phyloP scores from a whole-genome alignment of 2,797 vertebrate genomes.

The Geotrypetes seraphini region DNA sequence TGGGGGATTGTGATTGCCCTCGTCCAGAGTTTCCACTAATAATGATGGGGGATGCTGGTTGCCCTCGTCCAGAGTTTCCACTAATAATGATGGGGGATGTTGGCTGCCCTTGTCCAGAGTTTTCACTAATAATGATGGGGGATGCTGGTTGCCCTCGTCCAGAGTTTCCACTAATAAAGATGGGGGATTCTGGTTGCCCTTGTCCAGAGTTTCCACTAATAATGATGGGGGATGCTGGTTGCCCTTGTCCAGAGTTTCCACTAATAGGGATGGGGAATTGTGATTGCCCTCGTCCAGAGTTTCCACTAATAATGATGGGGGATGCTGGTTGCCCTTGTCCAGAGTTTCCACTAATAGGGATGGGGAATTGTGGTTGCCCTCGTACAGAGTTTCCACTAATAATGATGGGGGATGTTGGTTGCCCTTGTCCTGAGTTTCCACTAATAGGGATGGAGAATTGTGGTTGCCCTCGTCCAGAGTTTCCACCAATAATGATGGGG shows the following conservation, averaged over 20 bases:
- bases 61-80: not conserved
- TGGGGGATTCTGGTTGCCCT: not conserved
- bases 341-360: too few relatives aligned
- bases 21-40: conserved; percentile 7
- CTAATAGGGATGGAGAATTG: too few relatives aligned
- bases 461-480: too few relatives aligned
- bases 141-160: not conserved
- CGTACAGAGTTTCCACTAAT: not conserved
- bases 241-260: too few relatives aligned
- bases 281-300: not conserved
- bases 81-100: not conserved
- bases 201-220: not conserved
- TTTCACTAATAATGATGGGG: conserved; percentile 2
- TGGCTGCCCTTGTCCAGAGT: not conserved
- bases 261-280: not conserved
- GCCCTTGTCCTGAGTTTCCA: not conserved
- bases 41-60: not conserved
- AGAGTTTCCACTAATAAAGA: not conserved
- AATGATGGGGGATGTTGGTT: not conserved
- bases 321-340: too few relatives aligned
- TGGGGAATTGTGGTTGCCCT: too few relatives aligned
- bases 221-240: too few relatives aligned
- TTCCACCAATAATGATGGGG: not conserved
- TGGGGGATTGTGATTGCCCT: not conserved
- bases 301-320: not conserved